phyloP scores from a whole-genome alignment of 2,888 invertebrate species.

The Bedellia somnulentella region DNA sequence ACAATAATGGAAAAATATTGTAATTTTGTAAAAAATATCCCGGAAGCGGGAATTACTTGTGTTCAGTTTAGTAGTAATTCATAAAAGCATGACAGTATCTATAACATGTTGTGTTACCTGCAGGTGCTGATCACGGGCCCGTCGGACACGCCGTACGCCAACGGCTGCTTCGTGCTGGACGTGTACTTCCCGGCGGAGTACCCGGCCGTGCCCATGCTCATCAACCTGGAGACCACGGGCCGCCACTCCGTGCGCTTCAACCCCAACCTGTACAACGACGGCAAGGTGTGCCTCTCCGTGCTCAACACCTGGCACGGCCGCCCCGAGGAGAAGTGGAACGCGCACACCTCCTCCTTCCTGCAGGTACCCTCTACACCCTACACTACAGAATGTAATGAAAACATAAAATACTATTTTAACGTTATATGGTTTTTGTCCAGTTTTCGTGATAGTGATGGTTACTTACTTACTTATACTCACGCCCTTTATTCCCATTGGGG shows the following conservation, averaged over 20 bases:
- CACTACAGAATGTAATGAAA: too few species aligned
- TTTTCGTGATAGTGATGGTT: too few species aligned
- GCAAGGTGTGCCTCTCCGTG: slow-evolving; percentile 90
- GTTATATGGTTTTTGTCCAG: too few species aligned
- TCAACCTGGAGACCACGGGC: slow-evolving; percentile 88
- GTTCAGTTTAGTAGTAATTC: too few species aligned
- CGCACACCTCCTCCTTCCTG: slow-evolving; percentile 91
- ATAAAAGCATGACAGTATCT: too few species aligned
- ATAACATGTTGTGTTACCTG: too few species aligned
- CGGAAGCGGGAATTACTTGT: too few species aligned
- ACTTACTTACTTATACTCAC: too few species aligned
- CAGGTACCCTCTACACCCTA: slow-evolving; percentile 62
- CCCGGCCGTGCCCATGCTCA: slow-evolving; percentile 84
- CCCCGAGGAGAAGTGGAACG: slow-evolving; percentile 97
- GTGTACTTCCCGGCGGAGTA: slow-evolving; percentile 86
- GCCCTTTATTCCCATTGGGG: too few species aligned
- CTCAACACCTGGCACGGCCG: slow-evolving; percentile 96
- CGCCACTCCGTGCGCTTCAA: slow-evolving; percentile 88
- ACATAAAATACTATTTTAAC: too few species aligned
- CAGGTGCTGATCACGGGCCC: slow-evolving; percentile 90
- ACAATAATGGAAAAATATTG: too few species aligned
- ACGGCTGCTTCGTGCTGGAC: slow-evolving; percentile 90
- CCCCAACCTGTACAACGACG: slow-evolving; percentile 93
- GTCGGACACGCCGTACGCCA: slow-evolving; percentile 88
- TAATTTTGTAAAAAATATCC: too few species aligned